A percentile compares a stretch with the other conserved stretches of the same genome.
These are phyloP conservation scores for Cnemophilus loriae DNA, from an alignment of 2,113 vertebrate genomes.

Conservation along the genomic window DNA sequence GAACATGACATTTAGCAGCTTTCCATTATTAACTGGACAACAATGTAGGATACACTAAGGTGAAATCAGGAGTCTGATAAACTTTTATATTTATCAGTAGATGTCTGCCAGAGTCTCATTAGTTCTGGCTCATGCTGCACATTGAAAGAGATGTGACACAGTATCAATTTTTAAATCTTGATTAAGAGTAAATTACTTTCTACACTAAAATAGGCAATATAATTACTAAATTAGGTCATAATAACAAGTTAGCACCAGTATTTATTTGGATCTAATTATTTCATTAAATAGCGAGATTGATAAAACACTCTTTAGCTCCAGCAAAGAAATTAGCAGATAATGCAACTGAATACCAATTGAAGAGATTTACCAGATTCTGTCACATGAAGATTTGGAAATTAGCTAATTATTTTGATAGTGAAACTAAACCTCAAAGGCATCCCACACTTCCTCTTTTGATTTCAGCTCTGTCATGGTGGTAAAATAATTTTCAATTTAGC, in stretches of 20 bases:
- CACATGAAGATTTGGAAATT: neutral
- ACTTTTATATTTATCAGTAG: neutral
- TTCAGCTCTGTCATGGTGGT: neutral
- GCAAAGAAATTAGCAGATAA: neutral
- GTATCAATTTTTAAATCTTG: neutral
- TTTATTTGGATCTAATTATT: neutral
- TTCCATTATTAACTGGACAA: neutral
- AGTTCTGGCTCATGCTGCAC: neutral
- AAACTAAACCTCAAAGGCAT: constrained; percentile 1
- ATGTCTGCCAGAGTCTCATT: neutral
- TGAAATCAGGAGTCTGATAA: neutral
- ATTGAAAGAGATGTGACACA: neutral
- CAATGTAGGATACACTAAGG: neutral
- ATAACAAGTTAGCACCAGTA: neutral
- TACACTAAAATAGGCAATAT: neutral
- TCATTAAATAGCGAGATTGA: neutral
- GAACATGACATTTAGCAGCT: neutral
- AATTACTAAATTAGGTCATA: neutral
- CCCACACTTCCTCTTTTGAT: neutral
- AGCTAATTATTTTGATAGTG: neutral
- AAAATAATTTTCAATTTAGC: neutral
- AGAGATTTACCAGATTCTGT: neutral
- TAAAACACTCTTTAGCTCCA: neutral
- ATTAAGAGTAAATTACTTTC: neutral
- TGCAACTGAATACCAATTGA: neutral